Conservation (phyloP, 2,888 invertebrate species). For the Ophion ellenae region DNA sequence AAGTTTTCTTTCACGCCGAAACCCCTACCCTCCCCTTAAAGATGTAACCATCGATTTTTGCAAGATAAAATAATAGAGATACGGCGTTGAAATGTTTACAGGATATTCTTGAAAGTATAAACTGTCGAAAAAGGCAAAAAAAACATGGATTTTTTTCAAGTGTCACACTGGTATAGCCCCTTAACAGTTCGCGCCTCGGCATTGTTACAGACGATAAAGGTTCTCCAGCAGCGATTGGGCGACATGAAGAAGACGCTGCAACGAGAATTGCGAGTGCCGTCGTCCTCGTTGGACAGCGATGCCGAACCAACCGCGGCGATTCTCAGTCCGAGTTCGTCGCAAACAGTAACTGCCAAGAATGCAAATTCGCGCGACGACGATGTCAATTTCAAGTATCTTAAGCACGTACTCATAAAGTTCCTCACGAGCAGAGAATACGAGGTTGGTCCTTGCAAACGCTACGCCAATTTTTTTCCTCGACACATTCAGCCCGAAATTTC, state of each 20-base stretch:
- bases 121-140: too few relatives aligned
- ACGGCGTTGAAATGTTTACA: too few relatives aligned
- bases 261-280: constrained; percentile 88
- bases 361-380: constrained; percentile 85
- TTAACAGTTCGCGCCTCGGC: background rate
- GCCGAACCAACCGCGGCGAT: constrained; percentile 87
- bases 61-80: too few relatives aligned
- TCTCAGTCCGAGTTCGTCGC: constrained; percentile 87
- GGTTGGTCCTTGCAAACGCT: constrained; percentile 78
- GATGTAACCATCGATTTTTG: too few relatives aligned
- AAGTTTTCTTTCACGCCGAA: too few relatives aligned
- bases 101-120: too few relatives aligned
- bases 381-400: constrained; percentile 93
- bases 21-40: too few relatives aligned
- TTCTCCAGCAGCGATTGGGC: constrained; percentile 93
- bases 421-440: constrained; percentile 93
- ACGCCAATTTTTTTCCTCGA: constrained; percentile 2
- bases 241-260: constrained; percentile 97
- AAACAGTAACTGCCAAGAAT: constrained; percentile 83
- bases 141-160: too few relatives aligned
- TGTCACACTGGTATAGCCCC: too few relatives aligned
- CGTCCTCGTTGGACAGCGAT: constrained; percentile 85
- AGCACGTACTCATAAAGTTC: constrained; percentile 97
- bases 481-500: too few relatives aligned
- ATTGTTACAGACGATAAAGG: constrained; percentile 90